Base-by-base conservation (phyloP, 2,113 vertebrate genomes). In the Toxostoma redivivum region DNA sequence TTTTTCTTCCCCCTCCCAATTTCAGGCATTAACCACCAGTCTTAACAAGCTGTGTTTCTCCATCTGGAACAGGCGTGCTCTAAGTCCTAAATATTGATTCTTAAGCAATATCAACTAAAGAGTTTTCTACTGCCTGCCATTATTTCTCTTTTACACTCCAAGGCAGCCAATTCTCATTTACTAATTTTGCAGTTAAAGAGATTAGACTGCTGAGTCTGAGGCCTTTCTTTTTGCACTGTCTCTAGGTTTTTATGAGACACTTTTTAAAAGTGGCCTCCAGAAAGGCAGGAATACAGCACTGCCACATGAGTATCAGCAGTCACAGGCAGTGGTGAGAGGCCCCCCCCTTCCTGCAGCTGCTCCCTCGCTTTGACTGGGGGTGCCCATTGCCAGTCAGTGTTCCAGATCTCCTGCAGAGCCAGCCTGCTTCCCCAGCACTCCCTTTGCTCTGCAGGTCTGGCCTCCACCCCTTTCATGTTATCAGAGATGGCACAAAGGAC, bases 381-480 rank as follows among this genome's bases (percentile, higher is more conserved):
- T 60, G 40, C n/a, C 70, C 38, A 12, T 22, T 42, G 21, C 2
- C 1, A 47, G 45, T 2, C 1, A 1, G 9, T 11, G 53, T 37
- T 28, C 42, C 80, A 66, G 28, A 37, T 19, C 67, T 60, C 51
- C 38, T n/a, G 21, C 30, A 50, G 28, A 78, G 27, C 19, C 7
- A 8, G 10, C 9, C 45, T 61, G 57, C 31, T 76, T 67, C 44
- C n/a, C 47, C 37, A 67, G 40, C 31, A 24, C 21, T 6, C 20
- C 13, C 53, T 45, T n/a, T 5, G 20, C 27, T 58, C 38, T 23
- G 10, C 53, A 74, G 8, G 2, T 40, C 42, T 1, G 48, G 13
- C 61, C 56, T 73, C 61, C 40, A 25, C 5, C 28, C 54, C 18
- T 65, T 74, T 57, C 5, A 15, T 56, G 23, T n/a, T 31, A 18